Percentiles rank a stretch among this genome's conserved stretches.
These are phyloP conservation scores for Varanus salvator DNA, from an alignment of 2,113 vertebrate species.

Conservation along the genomic window DNA sequence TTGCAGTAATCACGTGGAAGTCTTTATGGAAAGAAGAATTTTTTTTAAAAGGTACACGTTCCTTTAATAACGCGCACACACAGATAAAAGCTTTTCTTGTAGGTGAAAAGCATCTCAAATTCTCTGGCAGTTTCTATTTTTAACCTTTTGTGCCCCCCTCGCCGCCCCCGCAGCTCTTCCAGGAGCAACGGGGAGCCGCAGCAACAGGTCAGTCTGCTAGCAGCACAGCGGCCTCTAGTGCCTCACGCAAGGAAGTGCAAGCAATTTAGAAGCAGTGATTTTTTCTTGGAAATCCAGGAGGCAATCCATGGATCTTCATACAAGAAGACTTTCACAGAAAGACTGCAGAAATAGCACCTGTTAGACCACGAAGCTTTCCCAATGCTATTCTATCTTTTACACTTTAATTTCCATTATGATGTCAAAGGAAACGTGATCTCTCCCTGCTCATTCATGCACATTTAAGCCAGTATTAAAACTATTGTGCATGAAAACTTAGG, in stretches of 20 bases:
- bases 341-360: neutral
- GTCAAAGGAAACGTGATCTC: neutral
- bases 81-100: constrained; percentile 53
- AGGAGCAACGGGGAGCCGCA: constrained; percentile 28
- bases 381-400: neutral
- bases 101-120: constrained; percentile 59
- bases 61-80: constrained; percentile 52
- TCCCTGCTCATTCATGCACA: neutral
- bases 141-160: constrained; percentile 60
- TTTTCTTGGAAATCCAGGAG: neutral
- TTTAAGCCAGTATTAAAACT: neutral
- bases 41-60: constrained; percentile 19
- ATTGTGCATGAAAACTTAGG: too few species aligned
- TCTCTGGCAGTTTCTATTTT: constrained; percentile 70
- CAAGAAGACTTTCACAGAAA: too few species aligned
- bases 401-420: neutral
- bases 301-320: neutral
- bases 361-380: neutral
- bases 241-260: neutral
- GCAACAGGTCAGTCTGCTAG: constrained; percentile 23
- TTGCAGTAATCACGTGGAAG: constrained; percentile 44
- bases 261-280: neutral
- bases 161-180: neutral
- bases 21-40: neutral
- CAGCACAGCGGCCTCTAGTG: constrained; percentile 12